These are phyloP conservation scores for Hippoglossus hippoglossus DNA, from an alignment of 2,797 vertebrate species.

Conservation along the genomic window DNA sequence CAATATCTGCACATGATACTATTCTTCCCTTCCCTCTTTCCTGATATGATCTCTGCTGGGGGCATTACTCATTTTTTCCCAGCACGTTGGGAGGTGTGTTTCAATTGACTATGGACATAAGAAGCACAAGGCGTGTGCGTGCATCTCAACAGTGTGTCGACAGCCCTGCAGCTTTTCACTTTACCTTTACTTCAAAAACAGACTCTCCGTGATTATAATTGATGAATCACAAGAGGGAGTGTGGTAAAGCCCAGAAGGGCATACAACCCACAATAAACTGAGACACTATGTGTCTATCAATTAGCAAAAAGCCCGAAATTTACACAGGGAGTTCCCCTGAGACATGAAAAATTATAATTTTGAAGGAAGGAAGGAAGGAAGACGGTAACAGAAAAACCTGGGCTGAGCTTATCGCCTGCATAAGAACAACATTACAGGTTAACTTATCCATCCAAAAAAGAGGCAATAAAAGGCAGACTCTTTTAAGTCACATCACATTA, in stretches of 20 bases:
- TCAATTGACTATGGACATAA: slow-evolving; percentile 45
- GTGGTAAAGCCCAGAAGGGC: not conserved
- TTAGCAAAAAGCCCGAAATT: slow-evolving; percentile 1
- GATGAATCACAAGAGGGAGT: not conserved
- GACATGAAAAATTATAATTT: slow-evolving; percentile 11
- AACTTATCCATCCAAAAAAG: slow-evolving; percentile 22
- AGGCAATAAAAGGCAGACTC: slow-evolving; percentile 9
- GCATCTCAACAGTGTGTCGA: slow-evolving; percentile 8
- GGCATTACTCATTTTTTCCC: slow-evolving; percentile 55
- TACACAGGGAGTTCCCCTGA: not conserved
- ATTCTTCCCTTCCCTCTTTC: slow-evolving; percentile 22
- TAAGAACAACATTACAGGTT: slow-evolving; percentile 20
- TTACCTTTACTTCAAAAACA: slow-evolving; percentile 20
- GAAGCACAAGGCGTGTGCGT: slow-evolving; percentile 18
- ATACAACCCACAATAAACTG: not conserved
- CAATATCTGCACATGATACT: slow-evolving; percentile 43
- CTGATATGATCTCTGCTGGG: slow-evolving; percentile 51
- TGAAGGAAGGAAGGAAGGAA: not conserved
- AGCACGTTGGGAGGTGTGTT: slow-evolving; percentile 44
- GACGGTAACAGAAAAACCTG: slow-evolving; percentile 1
- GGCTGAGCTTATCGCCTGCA: slow-evolving; percentile 10
- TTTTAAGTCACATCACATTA: slow-evolving; percentile 20
- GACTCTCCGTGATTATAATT: slow-evolving; percentile 21
- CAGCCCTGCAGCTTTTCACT: slow-evolving; percentile 22
- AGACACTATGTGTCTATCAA: slow-evolving; percentile 9